These are phyloP conservation scores for Mythimna impura DNA, from an alignment of 2,888 invertebrate genomes.

Conservation along the genomic window DNA sequence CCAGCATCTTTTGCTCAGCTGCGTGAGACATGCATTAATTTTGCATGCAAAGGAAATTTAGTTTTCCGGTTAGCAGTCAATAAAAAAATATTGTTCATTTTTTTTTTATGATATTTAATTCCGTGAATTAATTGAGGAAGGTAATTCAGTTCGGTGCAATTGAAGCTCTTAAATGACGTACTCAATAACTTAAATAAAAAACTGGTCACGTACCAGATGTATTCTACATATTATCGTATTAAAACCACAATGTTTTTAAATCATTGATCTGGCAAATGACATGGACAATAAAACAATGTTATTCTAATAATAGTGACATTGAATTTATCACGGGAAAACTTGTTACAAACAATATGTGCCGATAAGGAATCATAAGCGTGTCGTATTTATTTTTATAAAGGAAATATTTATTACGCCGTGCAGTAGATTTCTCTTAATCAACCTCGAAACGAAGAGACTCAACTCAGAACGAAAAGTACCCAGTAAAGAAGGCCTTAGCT, in stretches of 20 bases:
- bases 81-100: slow-evolving; percentile 1
- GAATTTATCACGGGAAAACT: slow-evolving; percentile 60
- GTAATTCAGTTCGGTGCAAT: slow-evolving; percentile 23
- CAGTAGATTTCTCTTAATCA: not conserved
- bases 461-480: too few relatives aligned
- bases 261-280: slow-evolving; percentile 21
- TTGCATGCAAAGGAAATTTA: not conserved
- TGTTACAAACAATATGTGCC: slow-evolving; percentile 14
- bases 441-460: too few relatives aligned
- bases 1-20: slow-evolving; percentile 9
- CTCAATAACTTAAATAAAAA: not conserved
- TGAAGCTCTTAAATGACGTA: slow-evolving; percentile 12
- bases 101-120: not conserved
- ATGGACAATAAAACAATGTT: slow-evolving; percentile 22
- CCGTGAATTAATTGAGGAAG: slow-evolving; percentile 16
- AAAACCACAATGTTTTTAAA: slow-evolving; percentile 17
- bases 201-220: not conserved
- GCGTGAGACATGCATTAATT: slow-evolving; percentile 19
- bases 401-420: slow-evolving; percentile 5
- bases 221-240: slow-evolving; percentile 9
- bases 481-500: too few relatives aligned
- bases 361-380: slow-evolving; percentile 40
- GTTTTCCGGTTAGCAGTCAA: slow-evolving; percentile 34
- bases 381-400: slow-evolving; percentile 33
- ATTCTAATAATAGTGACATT: slow-evolving; percentile 56